Base-by-base conservation (phyloP, 2,888 invertebrate species). In the Salticus scenicus region DNA sequence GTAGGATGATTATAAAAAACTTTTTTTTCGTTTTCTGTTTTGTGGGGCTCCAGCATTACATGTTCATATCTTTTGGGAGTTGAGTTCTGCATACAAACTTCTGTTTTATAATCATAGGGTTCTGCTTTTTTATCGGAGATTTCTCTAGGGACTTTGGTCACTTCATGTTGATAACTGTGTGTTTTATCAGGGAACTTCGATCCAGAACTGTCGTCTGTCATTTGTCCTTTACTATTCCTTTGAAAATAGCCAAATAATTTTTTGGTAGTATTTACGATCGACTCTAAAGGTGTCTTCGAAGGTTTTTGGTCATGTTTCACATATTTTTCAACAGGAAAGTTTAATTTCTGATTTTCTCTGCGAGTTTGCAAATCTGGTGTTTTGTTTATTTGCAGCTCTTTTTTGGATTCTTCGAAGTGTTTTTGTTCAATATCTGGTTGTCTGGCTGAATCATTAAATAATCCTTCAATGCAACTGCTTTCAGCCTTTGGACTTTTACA, bases 401-500 rank as follows among this genome's bases (percentile, higher is more conserved):
- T 73, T 51, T 47, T 24, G 1, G 78, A 47, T n/a, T 80, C 75
- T 57, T 78, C 70, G 24, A 78, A 41, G 24, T 67, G 71, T 37
- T 86, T 86, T 30, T 80, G 71, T 10, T 86, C 86, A 20, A 41
- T 64, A 28, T 80, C 80, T 20, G 80, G 57, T 31, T 86, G 86
- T 10, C 42, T 31, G 0, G 80, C 80, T 20, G 80, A 33, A 72
- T 80, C 75, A 14, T 76, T 80, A 30, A 86, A 86, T 0, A 86
- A 27, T 72, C 80, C 80, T 27, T 86, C 79, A 17, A 86, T 86
- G n/a, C 77, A 69, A 27, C 63, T 10, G 12, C 24, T 57, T 57
- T 57, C 57, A 33, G 67, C n/a, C 7, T 33, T n/a, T 20, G 67
- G 67, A 10, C 37, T 67, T 20, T 31, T 31, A 20, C 31, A 31